Base-by-base conservation (phyloP, 1,140 invertebrate genomes). In the Armadillidium nasatum region DNA sequence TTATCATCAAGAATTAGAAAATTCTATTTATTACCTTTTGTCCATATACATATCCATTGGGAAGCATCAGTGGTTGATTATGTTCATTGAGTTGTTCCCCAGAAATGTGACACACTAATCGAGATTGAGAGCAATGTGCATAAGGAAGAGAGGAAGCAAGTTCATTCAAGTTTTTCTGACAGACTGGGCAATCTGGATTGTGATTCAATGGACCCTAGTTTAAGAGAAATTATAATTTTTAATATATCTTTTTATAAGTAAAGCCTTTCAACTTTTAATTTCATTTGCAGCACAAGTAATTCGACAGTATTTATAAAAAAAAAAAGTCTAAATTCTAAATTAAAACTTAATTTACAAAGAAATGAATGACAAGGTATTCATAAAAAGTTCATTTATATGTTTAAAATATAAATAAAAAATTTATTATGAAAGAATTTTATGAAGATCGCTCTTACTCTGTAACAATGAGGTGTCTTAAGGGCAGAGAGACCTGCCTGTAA, bases 1-100 rank as follows among this genome's bases (percentile, higher is more conserved):
- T 60, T 60, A n/a, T 11, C 11, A n/a, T 60, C 11, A 60, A 60
- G 11, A 60, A 60, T n/a, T 60, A 60, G n/a, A 11, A n/a, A n/a
- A 60, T 60, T 60, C 54, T n/a, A 44, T 43, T 79, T 50, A 84
- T 87, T 85, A 94, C 94, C 88, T 93, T 90, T 86, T 94, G 93
- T n/a, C 97, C 96, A 86, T 98, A 98, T 71, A 98, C 94, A 86
- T 95, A 93, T 74, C 96, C 96, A 88, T 99, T 99, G 60, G 97
- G 97, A 84, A 99, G 88, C 91, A 97, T 96, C 91, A 99, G 94
- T 0, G 97, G 97, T 80, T 93, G 93, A 86, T 99, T 99, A 85
- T 98, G 91, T 85, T 99, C 97, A 87, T 99, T 97, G 69, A 99
- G 87, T n/a, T 94, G 91, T 80, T 93, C 88, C 7, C 94, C 94